Percentiles rank a stretch among this genome's conserved stretches.
Conservation (phyloP, 2,888 invertebrate species). For the Herminia tarsipennalis region DNA sequence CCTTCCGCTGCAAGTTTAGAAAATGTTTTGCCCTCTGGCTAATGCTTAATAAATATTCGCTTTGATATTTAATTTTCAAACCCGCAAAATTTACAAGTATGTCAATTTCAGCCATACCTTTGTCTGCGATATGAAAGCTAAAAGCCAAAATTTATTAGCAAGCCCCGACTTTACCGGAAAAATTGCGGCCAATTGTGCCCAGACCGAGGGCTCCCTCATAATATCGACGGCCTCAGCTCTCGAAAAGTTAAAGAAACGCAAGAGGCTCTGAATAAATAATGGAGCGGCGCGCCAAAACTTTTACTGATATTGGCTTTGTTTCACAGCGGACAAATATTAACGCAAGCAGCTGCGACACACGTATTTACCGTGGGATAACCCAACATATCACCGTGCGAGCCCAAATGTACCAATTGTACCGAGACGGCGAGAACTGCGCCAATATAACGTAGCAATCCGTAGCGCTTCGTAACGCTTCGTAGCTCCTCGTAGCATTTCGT, state of each 20-base stretch:
- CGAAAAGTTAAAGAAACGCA: conserved; percentile 65
- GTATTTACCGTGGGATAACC: conserved; percentile 29
- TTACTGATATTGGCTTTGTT: conserved; percentile 76
- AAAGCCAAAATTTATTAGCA: conserved; percentile 43
- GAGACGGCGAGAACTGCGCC: neutral
- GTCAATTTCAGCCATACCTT: conserved; percentile 10
- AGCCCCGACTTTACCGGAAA: conserved; percentile 44
- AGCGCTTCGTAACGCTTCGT: neutral
- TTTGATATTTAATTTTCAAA: conserved; percentile 16
- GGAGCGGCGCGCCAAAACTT: conserved; percentile 63
- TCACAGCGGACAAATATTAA: conserved; percentile 66
- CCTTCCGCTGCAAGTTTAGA: conserved; percentile 1
- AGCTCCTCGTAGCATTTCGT: too few species aligned
- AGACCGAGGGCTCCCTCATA: conserved; percentile 45
- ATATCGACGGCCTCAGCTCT: conserved; percentile 53
- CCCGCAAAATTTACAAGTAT: conserved; percentile 4
- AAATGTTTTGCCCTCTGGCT: conserved; percentile 3
- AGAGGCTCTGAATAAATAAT: conserved; percentile 75
- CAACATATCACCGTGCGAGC: conserved; percentile 17
- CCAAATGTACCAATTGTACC: conserved; percentile 22
- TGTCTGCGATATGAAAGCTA: conserved; percentile 28
- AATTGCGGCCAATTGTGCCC: conserved; percentile 56
- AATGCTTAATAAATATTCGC: neutral
- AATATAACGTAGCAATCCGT: neutral
- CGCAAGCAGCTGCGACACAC: conserved; percentile 63